Base-by-base conservation (phyloP, 2,797 vertebrate species). In the Chaunax sp. region DNA sequence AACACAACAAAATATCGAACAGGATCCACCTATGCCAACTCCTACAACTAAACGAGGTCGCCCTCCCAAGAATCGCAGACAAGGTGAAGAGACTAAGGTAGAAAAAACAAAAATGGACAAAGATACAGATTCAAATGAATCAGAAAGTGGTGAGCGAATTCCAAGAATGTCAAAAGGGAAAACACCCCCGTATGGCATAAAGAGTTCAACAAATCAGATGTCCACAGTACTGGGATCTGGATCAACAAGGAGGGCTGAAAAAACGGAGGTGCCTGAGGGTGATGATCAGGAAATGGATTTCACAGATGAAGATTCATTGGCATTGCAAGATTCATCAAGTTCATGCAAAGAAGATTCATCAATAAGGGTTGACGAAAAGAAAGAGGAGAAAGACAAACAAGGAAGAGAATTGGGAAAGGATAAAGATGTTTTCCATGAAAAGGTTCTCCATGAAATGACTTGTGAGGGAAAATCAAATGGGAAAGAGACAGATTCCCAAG, bases 31-130 rank as follows among this genome's bases (percentile, higher is more conserved):
- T 1, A 80, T 84, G 58, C 95, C 94, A n/a, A 85, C 91, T 8
- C 77, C 58, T 0, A 83, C 90, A 6, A 91, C 89, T 0, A 94
- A 95, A 76, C 89, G 97, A 37, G 98, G 98, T 3, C 93, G 98
- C 33, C 98, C 97, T 59, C 97, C 97, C 0, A 99, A 99, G 81
- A 95, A 96, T 35, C 96, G 96, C 2, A 95, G 90, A 71, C 94
- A 90, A 0, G 90, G 92, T 18, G 96, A 97, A 0, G 97, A 97
- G 0, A 88, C 79, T 35, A 97, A 96, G 83, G 65, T 84, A 0
- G 96, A 97, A 40, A 90, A 90, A 0, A 68, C 83, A 2, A 96
- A 96, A 83, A 45, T 72, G 0, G 96, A 97, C 35, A 84, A 97
- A 30, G 97, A 98, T 53, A 56, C 87, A 0, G 97, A 99, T 76